phyloP scores from a whole-genome alignment of 2,797 vertebrate species.

The Rhynchonycteris naso region DNA sequence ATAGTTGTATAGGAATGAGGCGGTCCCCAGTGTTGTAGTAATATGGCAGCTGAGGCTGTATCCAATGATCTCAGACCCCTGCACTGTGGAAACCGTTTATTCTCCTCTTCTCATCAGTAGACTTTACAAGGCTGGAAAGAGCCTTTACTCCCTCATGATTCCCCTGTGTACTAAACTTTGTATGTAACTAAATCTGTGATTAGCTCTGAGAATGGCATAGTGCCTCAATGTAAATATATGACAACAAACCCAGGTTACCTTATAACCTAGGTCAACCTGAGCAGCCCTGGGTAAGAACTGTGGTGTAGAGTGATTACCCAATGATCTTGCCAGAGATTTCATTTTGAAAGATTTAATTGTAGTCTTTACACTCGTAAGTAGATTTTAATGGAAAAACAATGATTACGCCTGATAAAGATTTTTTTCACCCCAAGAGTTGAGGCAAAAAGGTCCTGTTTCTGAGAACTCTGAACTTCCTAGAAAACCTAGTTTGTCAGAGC shows the following conservation, averaged over 20 bases:
- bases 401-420: not conserved
- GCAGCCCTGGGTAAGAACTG: not conserved
- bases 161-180: not conserved
- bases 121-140: not conserved
- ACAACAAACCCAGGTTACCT: not conserved
- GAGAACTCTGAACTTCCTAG: not conserved
- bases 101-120: not conserved
- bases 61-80: not conserved
- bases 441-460: conserved; percentile 6
- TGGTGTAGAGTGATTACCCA: not conserved
- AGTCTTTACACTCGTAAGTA: not conserved
- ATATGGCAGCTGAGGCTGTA: not conserved
- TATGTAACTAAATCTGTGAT: not conserved
- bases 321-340: not conserved
- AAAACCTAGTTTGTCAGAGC: not conserved
- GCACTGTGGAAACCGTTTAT: not conserved
- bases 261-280: not conserved
- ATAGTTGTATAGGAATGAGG: not conserved
- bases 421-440: not conserved
- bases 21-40: not conserved
- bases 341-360: not conserved
- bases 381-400: not conserved
- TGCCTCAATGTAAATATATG: not conserved
- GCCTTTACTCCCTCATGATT: not conserved
- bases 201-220: not conserved